Evolutionary conservation across 1,140 invertebrate genomes (phyloP), one percentile per base, ranked within the genome.

Genomic region (Dryas iulia): DNA sequence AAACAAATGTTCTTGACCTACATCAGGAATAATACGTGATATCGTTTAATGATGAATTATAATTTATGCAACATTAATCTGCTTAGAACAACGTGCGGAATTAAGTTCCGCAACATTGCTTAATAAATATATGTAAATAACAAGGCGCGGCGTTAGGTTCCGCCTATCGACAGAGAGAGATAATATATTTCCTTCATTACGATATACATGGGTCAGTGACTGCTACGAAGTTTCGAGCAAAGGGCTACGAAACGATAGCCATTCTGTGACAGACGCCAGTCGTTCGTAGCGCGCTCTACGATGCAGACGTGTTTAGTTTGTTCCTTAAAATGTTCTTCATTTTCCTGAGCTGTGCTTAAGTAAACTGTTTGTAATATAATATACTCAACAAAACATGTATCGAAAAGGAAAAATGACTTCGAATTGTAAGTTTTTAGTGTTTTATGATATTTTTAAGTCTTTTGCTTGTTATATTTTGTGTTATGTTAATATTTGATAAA

Each of bases 401-500:
- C 62, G 62, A 39, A 69, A 62, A 26, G 28, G 30, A 23, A 62
- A 52, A 28, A 69, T 33, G 23, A 66, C 30, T 30, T 69, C 66
- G 12, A 69, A 69, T 52, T 6, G 66, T 69, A 62, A 69, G 66
- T 69, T 47, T 47, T 47, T 21, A 47, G 14, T 10, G 14, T 21
- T 39, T 14, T 39, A 39, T 39, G 5, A 1, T n/a, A 2, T n/a
- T 35, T 47, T 18, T 47, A 8, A 8, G 1, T 47, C 7, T 47
- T 8, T 21, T 47, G 7, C 18, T 47, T 2, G 8, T 8, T 2
- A 47, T 0, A 6, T n/a, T n/a, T n/a, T n/a, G n/a, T n/a, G n/a
- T n/a, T n/a, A n/a, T n/a, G n/a, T n/a, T n/a, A n/a, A n/a, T n/a
- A n/a, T n/a, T n/a, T n/a, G n/a, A n/a, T n/a, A n/a, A n/a, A n/a